phyloP scores from a whole-genome alignment of 2,113 vertebrate genomes.

The Sapajus apella region DNA sequence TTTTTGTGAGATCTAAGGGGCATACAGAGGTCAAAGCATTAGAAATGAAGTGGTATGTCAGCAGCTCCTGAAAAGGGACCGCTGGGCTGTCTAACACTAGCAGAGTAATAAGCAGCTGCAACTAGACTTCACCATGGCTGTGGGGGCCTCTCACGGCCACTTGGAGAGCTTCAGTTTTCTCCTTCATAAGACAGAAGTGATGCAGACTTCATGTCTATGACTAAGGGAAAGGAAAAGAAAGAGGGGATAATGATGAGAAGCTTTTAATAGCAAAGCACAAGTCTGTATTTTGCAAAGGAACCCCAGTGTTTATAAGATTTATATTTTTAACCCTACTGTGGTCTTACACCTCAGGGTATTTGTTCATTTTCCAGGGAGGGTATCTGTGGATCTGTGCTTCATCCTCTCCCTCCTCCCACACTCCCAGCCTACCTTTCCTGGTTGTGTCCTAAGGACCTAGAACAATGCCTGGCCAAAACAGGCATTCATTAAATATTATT shows the following conservation, averaged over 20 bases:
- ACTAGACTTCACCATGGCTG: background rate
- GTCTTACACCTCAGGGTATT: background rate
- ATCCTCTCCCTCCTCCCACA: background rate
- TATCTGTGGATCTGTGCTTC: too few relatives aligned
- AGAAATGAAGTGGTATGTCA: background rate
- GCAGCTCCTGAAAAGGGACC: background rate
- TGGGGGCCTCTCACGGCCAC: background rate
- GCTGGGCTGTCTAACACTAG: background rate
- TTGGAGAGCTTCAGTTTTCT: background rate
- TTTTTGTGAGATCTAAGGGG: background rate
- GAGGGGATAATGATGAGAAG: background rate
- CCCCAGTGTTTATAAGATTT: background rate
- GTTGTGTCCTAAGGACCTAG: background rate
- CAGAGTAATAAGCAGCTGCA: background rate
- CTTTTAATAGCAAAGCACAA: background rate
- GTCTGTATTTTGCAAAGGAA: constrained; percentile 18
- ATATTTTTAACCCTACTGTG: background rate
- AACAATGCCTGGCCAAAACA: background rate
- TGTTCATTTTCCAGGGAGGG: background rate
- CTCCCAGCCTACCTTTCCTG: background rate
- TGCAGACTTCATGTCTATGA: background rate
- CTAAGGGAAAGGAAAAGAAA: background rate
- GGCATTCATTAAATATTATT: background rate
- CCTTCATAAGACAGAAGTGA: background rate
- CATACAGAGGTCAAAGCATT: background rate